Conservation (phyloP, 2,888 invertebrate species). For the Thysanoteuthis rhombus region DNA sequence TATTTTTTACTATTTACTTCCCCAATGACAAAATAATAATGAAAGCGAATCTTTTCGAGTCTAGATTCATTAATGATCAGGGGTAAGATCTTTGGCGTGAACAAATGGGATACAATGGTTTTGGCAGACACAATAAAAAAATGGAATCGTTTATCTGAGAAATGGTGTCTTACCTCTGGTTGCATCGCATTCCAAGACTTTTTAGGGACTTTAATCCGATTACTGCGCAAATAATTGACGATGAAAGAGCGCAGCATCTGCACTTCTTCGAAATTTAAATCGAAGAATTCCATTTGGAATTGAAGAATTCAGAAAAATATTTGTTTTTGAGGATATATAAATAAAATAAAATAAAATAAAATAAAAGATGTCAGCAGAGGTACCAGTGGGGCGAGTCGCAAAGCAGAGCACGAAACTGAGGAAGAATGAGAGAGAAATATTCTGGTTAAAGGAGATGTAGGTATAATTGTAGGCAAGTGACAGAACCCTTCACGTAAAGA, state of each 20-base stretch:
- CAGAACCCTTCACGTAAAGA: background rate
- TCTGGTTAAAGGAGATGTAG: background rate
- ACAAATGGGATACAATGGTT: background rate
- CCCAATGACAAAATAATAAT: no score
- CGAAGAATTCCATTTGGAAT: conserved; percentile 26
- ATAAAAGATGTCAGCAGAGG: background rate
- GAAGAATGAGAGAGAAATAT: background rate
- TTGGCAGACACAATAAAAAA: background rate
- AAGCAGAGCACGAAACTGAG: background rate
- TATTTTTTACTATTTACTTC: no score
- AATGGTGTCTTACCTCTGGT: conserved; percentile 29
- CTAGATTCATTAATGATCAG: background rate
- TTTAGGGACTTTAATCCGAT: conserved; percentile 24
- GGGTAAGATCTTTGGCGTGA: background rate
- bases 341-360: background rate
- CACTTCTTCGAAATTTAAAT: conserved; percentile 25
- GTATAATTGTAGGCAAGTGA: background rate
- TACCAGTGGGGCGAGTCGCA: background rate
- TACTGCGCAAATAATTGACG: background rate
- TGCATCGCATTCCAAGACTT: conserved; percentile 23
- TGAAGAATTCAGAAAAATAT: background rate
- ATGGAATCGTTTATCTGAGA: background rate
- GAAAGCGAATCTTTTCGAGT: no score
- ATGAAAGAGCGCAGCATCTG: background rate
- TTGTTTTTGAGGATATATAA: background rate